Conservation (phyloP, 2,888 invertebrate species). For the Hoplodrina blanda region DNA sequence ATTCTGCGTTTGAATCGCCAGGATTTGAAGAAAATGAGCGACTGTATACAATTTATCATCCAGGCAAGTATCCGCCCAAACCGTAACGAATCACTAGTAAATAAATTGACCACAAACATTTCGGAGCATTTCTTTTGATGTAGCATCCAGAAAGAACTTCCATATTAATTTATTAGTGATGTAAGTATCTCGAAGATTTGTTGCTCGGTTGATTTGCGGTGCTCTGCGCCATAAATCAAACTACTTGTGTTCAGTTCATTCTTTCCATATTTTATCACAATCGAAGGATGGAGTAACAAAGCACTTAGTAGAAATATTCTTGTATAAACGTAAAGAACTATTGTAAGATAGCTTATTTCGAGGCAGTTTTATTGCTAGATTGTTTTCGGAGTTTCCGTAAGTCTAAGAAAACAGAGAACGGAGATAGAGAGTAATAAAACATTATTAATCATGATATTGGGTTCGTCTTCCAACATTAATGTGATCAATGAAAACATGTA, state of each 20-base stretch:
- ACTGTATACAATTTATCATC: conserved; percentile 88
- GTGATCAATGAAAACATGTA: conserved; percentile 53
- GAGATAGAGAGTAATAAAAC: conserved; percentile 40
- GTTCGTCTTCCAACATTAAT: conserved; percentile 49
- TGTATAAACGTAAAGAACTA: conserved; percentile 37
- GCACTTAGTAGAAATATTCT: conserved; percentile 36
- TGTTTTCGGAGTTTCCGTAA: conserved; percentile 30
- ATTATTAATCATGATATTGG: conserved; percentile 53
- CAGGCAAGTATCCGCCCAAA: conserved; percentile 88
- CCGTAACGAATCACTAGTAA: conserved; percentile 89
- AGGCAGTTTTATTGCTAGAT: conserved; percentile 35
- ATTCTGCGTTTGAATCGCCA: conserved; percentile 51
- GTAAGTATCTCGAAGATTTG: conserved; percentile 69
- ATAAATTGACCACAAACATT: conserved; percentile 89
- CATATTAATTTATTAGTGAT: conserved; percentile 78
- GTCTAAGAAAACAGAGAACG: conserved; percentile 33
- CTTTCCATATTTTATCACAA: conserved; percentile 54
- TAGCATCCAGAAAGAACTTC: conserved; percentile 71
- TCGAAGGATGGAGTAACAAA: conserved; percentile 19
- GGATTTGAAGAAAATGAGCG: conserved; percentile 80
- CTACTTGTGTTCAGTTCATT: conserved; percentile 50
- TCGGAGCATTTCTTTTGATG: conserved; percentile 84
- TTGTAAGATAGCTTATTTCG: conserved; percentile 37
- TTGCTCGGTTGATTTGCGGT: conserved; percentile 68
- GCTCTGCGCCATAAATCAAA: conserved; percentile 62